Conservation (phyloP, 2,888 invertebrate genomes). For the Cinara cedri region DNA sequence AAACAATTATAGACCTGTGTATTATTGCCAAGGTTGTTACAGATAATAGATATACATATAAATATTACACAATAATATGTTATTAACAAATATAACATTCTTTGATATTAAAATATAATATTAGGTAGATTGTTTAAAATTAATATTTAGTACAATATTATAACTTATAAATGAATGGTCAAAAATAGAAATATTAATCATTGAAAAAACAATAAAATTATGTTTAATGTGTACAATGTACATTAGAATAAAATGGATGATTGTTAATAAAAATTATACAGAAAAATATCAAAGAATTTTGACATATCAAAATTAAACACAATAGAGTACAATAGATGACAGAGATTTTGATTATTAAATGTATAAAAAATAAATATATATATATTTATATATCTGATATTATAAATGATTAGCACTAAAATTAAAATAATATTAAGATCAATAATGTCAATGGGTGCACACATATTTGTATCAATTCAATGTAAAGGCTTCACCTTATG, state of each 20-base stretch:
- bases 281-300: constrained; percentile 2
- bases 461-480: too few species aligned
- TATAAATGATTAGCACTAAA: too few species aligned
- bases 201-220: constrained; percentile 12
- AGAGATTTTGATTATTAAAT: constrained; percentile 9
- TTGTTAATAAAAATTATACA: constrained; percentile 9
- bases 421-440: too few species aligned
- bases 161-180: constrained; percentile 2
- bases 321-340: neutral
- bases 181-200: constrained; percentile 10
- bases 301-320: constrained; percentile 1
- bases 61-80: constrained; percentile 1
- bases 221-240: constrained; percentile 4
- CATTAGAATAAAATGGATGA: neutral
- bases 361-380: constrained; percentile 1
- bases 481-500: too few species aligned
- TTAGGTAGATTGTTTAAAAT: neutral
- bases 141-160: neutral
- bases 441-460: too few species aligned
- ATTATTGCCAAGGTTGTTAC: constrained; percentile 24
- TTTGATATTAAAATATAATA: too few species aligned
- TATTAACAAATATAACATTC: neutral
- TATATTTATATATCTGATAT: neutral
- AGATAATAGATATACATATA: neutral
- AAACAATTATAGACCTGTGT: neutral